Base-by-base conservation (phyloP, 2,888 invertebrate species). In the Catotricha subobsoleta region DNA sequence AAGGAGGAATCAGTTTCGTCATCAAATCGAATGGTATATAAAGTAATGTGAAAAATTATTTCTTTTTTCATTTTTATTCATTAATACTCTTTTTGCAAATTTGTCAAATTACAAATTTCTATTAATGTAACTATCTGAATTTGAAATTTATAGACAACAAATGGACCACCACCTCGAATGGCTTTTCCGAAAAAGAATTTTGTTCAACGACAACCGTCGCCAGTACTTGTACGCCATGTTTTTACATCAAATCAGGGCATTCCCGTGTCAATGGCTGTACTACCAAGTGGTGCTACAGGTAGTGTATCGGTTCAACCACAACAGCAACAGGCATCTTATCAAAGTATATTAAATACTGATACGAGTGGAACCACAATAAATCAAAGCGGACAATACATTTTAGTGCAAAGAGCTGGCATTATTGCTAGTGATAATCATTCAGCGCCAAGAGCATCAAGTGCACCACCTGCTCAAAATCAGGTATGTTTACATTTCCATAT, bases 361-460 rank as follows among this genome's bases (percentile, higher is more conserved):
- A 27, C 20, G 12, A 39, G 20, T 20, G 29, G 20, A 19, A 39
- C 19, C 19, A 29, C 29, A 29, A 25, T 13, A 9, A 13, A 15
- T 18, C 36, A 19, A 3, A 36, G 25, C 44, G 81, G 81, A 2
- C 84, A 83, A 54, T 86, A 84, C 60, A 80, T 86, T 45, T 66
- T 84, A 19, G 81, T 86, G 25, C 83, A 84, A 57, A 70, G 82
- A 44, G 76, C 80, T 12, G 71, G 71, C 45, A 20, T 39, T 23
- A 27, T 36, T 23, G 23, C 35, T 19, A 36, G 41, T 27, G 35
- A 27, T 34, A 36, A 27, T 41, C 34, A 33, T 41, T 29, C 39
- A 41, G 76, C 80, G 7, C 84, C 86, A 1, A 68, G 87, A 40
- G 84, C 87, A 1, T 83, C 84, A 1, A 86, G 84, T 56, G 86